Evolutionary conservation across 2,113 vertebrate species (phyloP), one percentile per base, ranked within the genome.

Genomic region (Calonectris borealis): DNA sequence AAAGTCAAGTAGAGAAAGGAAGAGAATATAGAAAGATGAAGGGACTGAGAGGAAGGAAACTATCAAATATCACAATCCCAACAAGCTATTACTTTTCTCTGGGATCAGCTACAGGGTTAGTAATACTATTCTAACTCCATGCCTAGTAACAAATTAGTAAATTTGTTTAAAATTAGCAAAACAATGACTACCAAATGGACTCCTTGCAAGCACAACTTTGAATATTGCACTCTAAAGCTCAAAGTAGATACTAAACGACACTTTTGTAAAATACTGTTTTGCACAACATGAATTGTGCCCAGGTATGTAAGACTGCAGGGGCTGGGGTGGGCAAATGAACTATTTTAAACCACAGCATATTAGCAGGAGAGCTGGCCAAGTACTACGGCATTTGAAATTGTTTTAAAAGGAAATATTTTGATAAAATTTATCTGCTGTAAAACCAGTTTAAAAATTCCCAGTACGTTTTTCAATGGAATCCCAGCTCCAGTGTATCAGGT

Each of bases 1-100:
- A 64, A 88, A 96, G n/a, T 80, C 81, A 94, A 95, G 78, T 69
- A 70, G n/a, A 62, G 62, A 94, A 89, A 95, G 62, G 54, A 82
- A 14, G 62, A 94, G 55, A 90, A 66, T 42, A 73, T 6, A 90
- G 76, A 83, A 69, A 75, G 96, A 90, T 88, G 69, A 96, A 96
- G 88, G 84, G 75, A 80, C 70, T 18, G 64, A 95, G 49, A 96
- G 94, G 95, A 97, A 97, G 94, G 94, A 97, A 97, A 64, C 78
- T 44, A 96, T 96, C 89, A 94, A 87, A 94, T 93, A 86, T 88
- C 96, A 86, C 75, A 83, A 5, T 36, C 82, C 49, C 54, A 83
- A 80, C 84, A 94, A 95, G 66, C 26, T 44, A 88, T 90, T 88
- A 31, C 61, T 93, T 89, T 93, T 94, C 49, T 54, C 52, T 72